Conservation (phyloP, 2,113 vertebrate genomes). For the Cairina moschata region DNA sequence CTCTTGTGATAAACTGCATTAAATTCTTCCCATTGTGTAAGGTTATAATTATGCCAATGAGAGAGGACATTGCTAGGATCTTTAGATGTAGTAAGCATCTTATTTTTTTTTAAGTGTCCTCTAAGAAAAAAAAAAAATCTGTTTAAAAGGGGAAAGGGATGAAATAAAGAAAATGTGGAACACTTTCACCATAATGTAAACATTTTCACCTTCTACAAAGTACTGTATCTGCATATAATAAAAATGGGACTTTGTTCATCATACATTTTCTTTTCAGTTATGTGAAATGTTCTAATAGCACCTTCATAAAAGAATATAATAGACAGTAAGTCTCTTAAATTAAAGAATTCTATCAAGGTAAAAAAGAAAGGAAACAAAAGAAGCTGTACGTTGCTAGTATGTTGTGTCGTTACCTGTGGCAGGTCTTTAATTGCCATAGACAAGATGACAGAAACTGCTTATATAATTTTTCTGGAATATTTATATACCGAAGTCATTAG, state of each 20-base stretch:
- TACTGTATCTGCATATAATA: not conserved
- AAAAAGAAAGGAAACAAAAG: slow-evolving; percentile 47
- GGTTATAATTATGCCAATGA: not conserved
- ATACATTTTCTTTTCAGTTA: not conserved
- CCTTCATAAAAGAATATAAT: not conserved
- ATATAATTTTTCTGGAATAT: slow-evolving; percentile 61
- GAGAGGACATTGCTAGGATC: not conserved
- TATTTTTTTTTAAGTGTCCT: not conserved
- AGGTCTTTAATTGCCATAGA: slow-evolving; percentile 63
- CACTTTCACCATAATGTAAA: slow-evolving; percentile 16
- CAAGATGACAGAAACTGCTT: slow-evolving; percentile 66
- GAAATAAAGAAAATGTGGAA: slow-evolving; percentile 12
- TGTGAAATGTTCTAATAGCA: not conserved
- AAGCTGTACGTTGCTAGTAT: slow-evolving; percentile 68
- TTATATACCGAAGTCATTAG: slow-evolving; percentile 47
- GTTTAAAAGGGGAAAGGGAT: not conserved
- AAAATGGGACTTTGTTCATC: slow-evolving; percentile 31
- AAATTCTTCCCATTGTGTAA: slow-evolving; percentile 32
- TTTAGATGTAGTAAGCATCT: not conserved
- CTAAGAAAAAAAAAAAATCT: not conserved
- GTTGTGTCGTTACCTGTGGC: slow-evolving; percentile 50
- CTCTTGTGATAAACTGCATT: slow-evolving; percentile 31
- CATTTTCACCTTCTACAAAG: not conserved
- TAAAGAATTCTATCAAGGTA: slow-evolving; percentile 67
- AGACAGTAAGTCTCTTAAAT: slow-evolving; percentile 7